Conservation (phyloP, 2,888 invertebrate genomes). For the Andrena praecox region DNA sequence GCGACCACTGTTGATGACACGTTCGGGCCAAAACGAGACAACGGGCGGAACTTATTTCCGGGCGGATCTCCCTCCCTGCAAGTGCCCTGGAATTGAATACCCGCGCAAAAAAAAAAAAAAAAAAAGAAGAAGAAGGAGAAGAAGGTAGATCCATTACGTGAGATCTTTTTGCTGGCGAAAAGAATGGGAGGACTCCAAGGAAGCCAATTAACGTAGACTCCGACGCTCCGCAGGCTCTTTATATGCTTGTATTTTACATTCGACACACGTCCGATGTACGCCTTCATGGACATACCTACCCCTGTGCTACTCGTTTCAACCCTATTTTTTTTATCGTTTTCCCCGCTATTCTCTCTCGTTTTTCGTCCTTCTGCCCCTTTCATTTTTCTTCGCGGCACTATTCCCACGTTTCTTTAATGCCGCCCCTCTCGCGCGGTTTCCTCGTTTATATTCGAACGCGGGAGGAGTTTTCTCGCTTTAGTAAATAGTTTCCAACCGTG, state of each 20-base stretch:
- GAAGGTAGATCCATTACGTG: slow-evolving; percentile 42
- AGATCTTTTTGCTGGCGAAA: slow-evolving; percentile 23
- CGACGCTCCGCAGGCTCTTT: slow-evolving; percentile 27
- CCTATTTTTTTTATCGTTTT: too few relatives aligned
- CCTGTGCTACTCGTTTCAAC: not conserved
- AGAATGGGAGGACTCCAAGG: slow-evolving; percentile 11
- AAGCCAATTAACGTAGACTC: slow-evolving; percentile 60
- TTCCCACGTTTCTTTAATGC: not conserved
- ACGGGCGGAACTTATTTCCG: slow-evolving; percentile 57
- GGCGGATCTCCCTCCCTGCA: slow-evolving; percentile 22
- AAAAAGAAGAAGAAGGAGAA: not conserved
- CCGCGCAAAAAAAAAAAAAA: not conserved
- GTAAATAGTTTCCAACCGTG: slow-evolving; percentile 57
- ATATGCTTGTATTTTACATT: slow-evolving; percentile 59
- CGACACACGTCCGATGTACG: slow-evolving; percentile 37
- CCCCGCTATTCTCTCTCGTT: slow-evolving; percentile 22
- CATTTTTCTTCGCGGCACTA: not conserved
- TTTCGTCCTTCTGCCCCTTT: slow-evolving; percentile 22
- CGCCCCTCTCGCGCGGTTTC: not conserved
- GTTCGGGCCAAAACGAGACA: not conserved
- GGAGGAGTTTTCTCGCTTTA: slow-evolving; percentile 43
- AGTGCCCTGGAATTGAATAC: slow-evolving; percentile 19
- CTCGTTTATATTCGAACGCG: slow-evolving; percentile 13
- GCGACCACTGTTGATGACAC: slow-evolving; percentile 18
- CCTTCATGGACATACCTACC: not conserved